phyloP scores from a whole-genome alignment of 1,140 invertebrate species.

The Delia radicum region DNA sequence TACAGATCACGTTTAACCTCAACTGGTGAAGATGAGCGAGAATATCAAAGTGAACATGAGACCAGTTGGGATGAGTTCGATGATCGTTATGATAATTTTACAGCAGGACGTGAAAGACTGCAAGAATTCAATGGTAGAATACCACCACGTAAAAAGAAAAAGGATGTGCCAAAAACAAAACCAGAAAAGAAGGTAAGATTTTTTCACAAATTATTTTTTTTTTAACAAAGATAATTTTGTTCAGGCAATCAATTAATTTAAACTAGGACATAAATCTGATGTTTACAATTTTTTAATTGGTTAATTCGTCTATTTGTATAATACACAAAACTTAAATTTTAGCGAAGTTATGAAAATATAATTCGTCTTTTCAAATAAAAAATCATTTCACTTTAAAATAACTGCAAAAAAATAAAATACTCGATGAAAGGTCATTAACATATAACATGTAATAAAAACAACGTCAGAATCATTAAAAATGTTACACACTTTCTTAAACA shows the following conservation, averaged over 20 bases:
- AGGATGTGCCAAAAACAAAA: slow-evolving; percentile 32
- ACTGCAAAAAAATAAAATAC: neutral
- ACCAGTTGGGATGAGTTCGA: slow-evolving; percentile 54
- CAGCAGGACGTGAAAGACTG: slow-evolving; percentile 50
- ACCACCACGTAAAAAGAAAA: slow-evolving; percentile 54
- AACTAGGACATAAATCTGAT: no score
- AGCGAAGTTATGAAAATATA: no score
- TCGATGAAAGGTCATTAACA: neutral
- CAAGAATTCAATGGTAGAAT: slow-evolving; percentile 54
- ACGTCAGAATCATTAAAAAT: neutral
- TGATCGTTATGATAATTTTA: slow-evolving; percentile 52
- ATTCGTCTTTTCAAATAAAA: no score
- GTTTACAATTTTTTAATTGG: no score
- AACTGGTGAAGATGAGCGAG: slow-evolving; percentile 53
- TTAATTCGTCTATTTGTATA: no score
- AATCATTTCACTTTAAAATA: no score
- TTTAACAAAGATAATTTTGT: no score
- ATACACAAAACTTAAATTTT: no score
- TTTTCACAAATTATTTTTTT: neutral
- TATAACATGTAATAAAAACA: neutral
- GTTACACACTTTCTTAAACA: neutral
- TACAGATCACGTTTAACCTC: slow-evolving; percentile 51
- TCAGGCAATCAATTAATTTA: no score
- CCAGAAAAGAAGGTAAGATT: slow-evolving; percentile 31
- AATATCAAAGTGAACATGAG: slow-evolving; percentile 53